Evolutionary conservation across 2,797 vertebrate genomes (phyloP), one percentile per base, ranked within the genome.

Genomic region (Pipistrellus nathusii): DNA sequence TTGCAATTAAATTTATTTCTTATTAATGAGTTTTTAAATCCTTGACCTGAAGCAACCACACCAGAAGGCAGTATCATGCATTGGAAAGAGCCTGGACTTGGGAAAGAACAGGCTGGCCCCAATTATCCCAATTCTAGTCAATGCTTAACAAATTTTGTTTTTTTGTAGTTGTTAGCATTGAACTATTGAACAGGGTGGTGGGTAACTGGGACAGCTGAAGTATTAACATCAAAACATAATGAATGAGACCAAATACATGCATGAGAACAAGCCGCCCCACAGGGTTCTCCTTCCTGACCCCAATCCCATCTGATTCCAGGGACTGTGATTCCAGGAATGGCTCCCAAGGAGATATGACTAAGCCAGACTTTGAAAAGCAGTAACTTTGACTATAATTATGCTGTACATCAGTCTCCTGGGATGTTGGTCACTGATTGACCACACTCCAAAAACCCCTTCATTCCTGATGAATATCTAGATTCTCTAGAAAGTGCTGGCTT

Each of bases 351-450:
- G 18, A 2, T 0, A 2, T 13, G 53, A 35, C 53, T 10, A 7
- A 0, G 0, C 14, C 38, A n/a, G 71, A 21, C 30, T 35, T 48
- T 17, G 35, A 14, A 44, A n/a, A 86, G 21, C 30, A 51, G 5
- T 25, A 4, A 30, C 59, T 59, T 55, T 17, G 27, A 38, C 4
- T 12, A 23, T 9, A 15, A 32, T 27, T 20, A 23, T 35, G 32
- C 8, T 18, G 4, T 0, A 5, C 1, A 23, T 17, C 2, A 5
- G 23, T 23, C 14, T 10, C 6, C 44, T 1, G 0, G 7, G 32
- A 35, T 23, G 21, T 30, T 62, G 35, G 66, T 44, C 38, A 9
- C 51, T 38, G 30, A 8, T 11, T 46, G 30, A 30, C 30, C 35
- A 48, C 4, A 64, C 1, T 9, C 48, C 15, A 41, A 66, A 92